A percentile compares a stretch with the other conserved stretches of the same genome.
Conservation (phyloP, 2,888 invertebrate species). For the Parthenolecanium corni region DNA sequence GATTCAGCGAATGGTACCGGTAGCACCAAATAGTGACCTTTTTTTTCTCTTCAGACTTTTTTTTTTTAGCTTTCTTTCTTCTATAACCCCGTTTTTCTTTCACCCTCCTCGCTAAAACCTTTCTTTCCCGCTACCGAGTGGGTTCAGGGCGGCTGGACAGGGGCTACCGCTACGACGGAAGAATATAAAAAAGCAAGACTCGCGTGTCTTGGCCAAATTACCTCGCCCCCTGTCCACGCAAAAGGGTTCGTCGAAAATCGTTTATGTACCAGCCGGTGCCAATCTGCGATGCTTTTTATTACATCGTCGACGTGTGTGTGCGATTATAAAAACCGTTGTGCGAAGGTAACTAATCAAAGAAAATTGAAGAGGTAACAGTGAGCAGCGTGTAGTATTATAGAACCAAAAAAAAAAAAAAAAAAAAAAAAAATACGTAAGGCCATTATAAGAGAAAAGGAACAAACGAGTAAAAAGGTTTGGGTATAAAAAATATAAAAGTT, state of each 20-base stretch:
- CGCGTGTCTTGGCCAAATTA: conserved; percentile 26
- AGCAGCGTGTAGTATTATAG: no score
- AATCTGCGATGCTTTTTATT: conserved; percentile 5
- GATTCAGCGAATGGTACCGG: conserved; percentile 22
- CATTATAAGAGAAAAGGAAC: no score
- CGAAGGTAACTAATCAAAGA: no score
- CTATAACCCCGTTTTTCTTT: no score
- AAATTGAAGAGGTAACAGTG: no score
- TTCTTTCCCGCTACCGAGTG: neutral
- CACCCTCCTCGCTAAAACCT: neutral
- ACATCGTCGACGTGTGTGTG: no score
- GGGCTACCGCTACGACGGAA: conserved; percentile 17
- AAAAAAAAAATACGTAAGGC: no score
- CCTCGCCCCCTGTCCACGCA: conserved; percentile 11
- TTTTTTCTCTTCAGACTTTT: neutral
- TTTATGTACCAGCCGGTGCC: conserved; percentile 22
- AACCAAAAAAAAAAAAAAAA: no score
- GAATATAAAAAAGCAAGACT: neutral
- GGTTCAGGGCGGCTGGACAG: conserved; percentile 22
- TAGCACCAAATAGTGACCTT: conserved; percentile 22
- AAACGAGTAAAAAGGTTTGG: no score
- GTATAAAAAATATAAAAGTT: no score
- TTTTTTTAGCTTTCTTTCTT: neutral
- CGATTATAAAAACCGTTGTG: no score
- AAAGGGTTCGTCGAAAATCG: neutral